Percentiles rank a stretch among this genome's conserved stretches.
Conservation (phyloP, 2,797 vertebrate species). For the Centropyge bicolor region DNA sequence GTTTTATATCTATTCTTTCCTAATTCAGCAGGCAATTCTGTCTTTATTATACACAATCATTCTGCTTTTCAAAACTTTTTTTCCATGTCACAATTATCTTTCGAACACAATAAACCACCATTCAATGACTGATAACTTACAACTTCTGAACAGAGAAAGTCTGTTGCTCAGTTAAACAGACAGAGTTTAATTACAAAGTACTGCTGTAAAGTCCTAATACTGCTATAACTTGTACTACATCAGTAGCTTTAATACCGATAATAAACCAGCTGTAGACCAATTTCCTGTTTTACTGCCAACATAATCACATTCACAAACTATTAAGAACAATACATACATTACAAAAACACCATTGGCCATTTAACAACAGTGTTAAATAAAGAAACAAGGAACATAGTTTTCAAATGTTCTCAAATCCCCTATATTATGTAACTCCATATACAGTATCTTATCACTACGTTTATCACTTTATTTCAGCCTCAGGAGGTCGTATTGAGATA, state of each 20-base stretch:
- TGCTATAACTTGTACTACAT: neutral
- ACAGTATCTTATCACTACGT: constrained; percentile 20
- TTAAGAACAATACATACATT: neutral
- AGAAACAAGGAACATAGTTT: neutral
- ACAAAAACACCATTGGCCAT: neutral
- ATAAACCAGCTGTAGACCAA: neutral
- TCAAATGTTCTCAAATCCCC: neutral
- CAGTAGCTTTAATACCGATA: neutral
- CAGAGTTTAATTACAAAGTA: neutral
- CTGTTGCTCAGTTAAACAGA: neutral
- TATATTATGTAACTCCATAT: constrained; percentile 4
- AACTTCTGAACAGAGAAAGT: neutral
- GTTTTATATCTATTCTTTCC: neutral
- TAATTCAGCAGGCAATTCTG: neutral
- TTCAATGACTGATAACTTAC: neutral
- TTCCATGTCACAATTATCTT: neutral
- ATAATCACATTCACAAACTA: neutral
- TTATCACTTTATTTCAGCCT: constrained; percentile 38
- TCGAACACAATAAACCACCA: neutral
- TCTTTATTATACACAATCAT: neutral
- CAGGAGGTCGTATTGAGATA: constrained; percentile 60
- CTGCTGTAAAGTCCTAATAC: neutral
- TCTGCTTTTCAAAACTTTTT: neutral
- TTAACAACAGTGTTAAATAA: neutral
- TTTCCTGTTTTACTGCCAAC: neutral